Conservation (phyloP, 2,888 invertebrate genomes). For the Gandaritis pyraliata region DNA sequence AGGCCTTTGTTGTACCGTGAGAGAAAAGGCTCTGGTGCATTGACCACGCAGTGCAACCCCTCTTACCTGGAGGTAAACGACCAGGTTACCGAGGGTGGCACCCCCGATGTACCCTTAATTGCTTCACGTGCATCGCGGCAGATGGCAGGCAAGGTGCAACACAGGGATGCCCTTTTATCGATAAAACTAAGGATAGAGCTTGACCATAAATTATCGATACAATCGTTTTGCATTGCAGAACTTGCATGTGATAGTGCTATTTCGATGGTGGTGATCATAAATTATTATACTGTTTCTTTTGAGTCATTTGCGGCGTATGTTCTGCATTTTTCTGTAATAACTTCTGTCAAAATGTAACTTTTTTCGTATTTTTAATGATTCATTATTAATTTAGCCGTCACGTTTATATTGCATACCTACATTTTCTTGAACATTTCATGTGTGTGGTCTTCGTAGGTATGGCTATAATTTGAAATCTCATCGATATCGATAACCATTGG, state of each 20-base stretch:
- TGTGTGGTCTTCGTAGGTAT: neutral
- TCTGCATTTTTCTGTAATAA: neutral
- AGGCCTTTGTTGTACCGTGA: conserved; percentile 54
- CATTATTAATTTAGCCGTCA: too few species aligned
- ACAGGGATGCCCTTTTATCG: conserved; percentile 75
- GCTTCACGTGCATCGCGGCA: conserved; percentile 79
- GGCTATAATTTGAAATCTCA: neutral
- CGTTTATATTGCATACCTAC: too few species aligned
- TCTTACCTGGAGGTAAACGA: conserved; percentile 74
- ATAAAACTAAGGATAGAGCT: conserved; percentile 52
- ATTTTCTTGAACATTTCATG: neutral
- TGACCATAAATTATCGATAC: conserved; percentile 43
- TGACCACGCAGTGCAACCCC: conserved; percentile 72
- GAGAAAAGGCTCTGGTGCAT: conserved; percentile 58
- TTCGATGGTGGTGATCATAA: conserved; percentile 20
- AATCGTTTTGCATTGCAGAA: conserved; percentile 27
- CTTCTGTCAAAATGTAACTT: neutral
- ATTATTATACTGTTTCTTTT: conserved; percentile 5
- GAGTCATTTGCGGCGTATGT: neutral
- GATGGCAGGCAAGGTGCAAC: conserved; percentile 82
- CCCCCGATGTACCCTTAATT: conserved; percentile 78
- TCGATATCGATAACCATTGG: conserved; percentile 44
- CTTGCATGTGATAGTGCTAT: conserved; percentile 22
- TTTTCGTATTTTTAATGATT: too few species aligned
- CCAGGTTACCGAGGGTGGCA: conserved; percentile 76